These are phyloP conservation scores for Neelides sp. DNA, from an alignment of 1,140 invertebrate species.

Conservation along the genomic window DNA sequence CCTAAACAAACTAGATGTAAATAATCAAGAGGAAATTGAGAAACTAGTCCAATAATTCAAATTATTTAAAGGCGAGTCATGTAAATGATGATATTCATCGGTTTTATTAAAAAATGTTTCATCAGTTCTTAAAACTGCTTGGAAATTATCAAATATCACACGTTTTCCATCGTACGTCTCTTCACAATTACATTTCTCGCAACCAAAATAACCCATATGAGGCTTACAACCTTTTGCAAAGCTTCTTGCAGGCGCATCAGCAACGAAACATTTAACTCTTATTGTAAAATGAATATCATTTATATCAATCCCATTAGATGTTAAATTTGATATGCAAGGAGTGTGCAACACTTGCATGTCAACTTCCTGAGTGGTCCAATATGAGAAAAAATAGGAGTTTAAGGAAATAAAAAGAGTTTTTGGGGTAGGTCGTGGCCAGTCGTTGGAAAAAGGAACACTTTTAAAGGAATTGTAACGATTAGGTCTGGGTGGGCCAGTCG, in stretches of 20 bases:
- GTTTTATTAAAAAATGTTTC: neutral
- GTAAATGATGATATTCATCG: conserved; percentile 8
- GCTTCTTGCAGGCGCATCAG: conserved; percentile 5
- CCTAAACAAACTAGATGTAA: neutral
- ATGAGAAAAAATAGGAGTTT: no score
- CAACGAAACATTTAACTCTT: no score
- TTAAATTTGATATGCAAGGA: no score
- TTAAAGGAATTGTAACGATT: no score
- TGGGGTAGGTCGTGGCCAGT: no score
- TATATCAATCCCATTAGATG: no score
- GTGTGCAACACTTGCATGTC: no score
- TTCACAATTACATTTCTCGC: neutral
- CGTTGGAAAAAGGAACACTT: no score
- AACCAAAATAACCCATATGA: conserved; percentile 1
- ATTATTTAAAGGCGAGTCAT: conserved; percentile 6
- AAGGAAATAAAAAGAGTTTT: no score
- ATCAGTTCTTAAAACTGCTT: neutral
- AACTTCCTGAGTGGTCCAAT: no score
- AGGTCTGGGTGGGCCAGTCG: no score
- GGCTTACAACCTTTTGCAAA: neutral
- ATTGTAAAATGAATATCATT: no score
- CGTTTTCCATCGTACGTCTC: neutral
- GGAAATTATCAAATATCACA: neutral
- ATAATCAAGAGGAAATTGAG: neutral
- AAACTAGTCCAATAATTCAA: neutral